Evolutionary conservation across 1,140 invertebrate genomes (phyloP).

Genomic region (Drosophila murphyi): DNA sequence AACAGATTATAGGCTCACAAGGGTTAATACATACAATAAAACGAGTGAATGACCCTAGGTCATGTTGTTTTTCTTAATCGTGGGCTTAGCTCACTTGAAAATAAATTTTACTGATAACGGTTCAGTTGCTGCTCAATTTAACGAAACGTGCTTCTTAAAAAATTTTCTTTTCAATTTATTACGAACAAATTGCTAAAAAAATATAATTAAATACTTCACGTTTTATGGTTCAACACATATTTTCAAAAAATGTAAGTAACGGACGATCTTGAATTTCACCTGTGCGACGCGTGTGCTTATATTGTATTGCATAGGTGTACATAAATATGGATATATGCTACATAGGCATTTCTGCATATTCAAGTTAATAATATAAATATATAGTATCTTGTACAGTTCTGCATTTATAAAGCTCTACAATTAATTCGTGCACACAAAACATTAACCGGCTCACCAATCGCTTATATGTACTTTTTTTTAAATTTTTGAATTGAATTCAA

Average conservation of each 20-base stretch:
- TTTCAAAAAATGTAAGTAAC: background rate
- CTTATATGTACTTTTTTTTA: no score
- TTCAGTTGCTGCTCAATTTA: slow-evolving; percentile 27
- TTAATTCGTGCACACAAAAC: no score
- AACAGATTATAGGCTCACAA: background rate
- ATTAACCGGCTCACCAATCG: no score
- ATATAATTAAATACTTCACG: background rate
- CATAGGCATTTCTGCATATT: no score
- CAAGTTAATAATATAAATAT: no score
- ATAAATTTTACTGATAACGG: slow-evolving; percentile 20
- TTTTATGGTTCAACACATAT: background rate
- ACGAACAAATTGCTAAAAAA: background rate
- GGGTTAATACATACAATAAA: slow-evolving; percentile 17
- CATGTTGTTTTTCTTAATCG: slow-evolving; percentile 25
- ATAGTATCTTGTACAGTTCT: no score
- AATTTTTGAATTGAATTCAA: no score
- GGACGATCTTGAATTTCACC: background rate
- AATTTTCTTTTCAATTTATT: background rate
- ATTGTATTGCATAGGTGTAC: no score
- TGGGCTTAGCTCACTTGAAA: slow-evolving; percentile 10
- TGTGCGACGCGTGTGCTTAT: background rate
- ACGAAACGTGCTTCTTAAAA: slow-evolving; percentile 4
- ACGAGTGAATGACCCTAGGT: slow-evolving; percentile 17
- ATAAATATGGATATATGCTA: no score
- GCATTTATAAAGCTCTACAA: no score